These are phyloP conservation scores for Chitala chitala DNA, from an alignment of 2,113 vertebrate genomes.

Conservation along the genomic window DNA sequence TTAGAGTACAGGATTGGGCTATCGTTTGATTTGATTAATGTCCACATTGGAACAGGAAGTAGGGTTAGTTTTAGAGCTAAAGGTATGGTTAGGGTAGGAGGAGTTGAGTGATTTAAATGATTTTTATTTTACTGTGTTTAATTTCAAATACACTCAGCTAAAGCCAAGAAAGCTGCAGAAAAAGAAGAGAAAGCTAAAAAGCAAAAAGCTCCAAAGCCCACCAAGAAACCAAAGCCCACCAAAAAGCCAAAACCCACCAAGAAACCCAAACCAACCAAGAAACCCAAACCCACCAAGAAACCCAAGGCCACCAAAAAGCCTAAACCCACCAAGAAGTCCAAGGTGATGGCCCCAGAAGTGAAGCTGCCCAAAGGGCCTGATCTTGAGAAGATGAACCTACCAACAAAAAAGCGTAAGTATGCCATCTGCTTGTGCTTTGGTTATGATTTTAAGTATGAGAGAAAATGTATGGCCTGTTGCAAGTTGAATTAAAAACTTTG, in stretches of 20 bases:
- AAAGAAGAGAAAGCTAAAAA: constrained; percentile 66
- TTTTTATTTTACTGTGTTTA: neutral
- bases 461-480: no score
- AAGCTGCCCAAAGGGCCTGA: constrained; percentile 29
- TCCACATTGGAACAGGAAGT: no score
- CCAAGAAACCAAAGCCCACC: constrained; percentile 43
- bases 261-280: constrained; percentile 53
- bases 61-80: no score
- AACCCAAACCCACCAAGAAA: constrained; percentile 51
- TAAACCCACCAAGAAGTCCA: constrained; percentile 44
- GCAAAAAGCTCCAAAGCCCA: constrained; percentile 56
- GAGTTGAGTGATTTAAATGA: neutral
- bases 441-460: neutral
- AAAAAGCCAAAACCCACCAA: constrained; percentile 52
- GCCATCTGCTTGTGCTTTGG: neutral
- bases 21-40: no score
- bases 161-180: constrained; percentile 61
- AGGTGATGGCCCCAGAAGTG: constrained; percentile 21
- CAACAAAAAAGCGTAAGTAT: constrained; percentile 45
- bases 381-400: constrained; percentile 51
- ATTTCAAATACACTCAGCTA: constrained; percentile 43
- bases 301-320: constrained; percentile 48
- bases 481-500: neutral
- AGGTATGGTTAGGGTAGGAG: neutral
- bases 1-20: no score